Evolutionary conservation across 2,888 invertebrate species (phyloP), one percentile per base, ranked within the genome.

Genomic region (Synanthedon myopaeformis): DNA sequence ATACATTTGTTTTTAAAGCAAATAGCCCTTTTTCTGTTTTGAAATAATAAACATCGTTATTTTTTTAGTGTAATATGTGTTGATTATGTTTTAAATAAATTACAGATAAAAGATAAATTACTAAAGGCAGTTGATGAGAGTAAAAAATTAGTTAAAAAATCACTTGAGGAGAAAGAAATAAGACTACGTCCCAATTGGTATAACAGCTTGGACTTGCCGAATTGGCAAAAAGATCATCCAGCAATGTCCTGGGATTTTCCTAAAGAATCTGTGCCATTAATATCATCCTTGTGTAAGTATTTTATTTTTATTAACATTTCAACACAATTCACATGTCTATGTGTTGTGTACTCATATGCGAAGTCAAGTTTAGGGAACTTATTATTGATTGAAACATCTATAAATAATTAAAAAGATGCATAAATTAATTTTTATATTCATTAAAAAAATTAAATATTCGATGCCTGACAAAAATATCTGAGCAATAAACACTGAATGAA

Each of bases 181-280:
- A 84, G 76, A 55, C 60, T 77, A 10, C 68, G 78, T 1, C 83
- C 82, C 0, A 79, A 79, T 55, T 87, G 87, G 84, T 85, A 81
- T 56, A 81, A 70, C 57, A 80, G 75, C 53, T 65, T 87, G 53
- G 81, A 83, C 52, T 62, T 88, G 45, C 88, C 88, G 0, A 82
- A 76, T 59, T 88, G 87, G 86, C 79, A 82, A 59, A 83, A 82
- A 54, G 88, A 88, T 52, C 79, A 85, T 56, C 81, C 84, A 0
- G 79, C 82, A 13, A 83, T 86, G 78, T 88, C 88, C 5, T 88
- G 88, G 88, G 88, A 88, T 61, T 88, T 88, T 57, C 87, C 87
- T 42, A 88, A 86, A 58, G 88, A 88, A 51, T 65, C 76, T 51
- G 57, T 79, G 41, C 74, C 80, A 13, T 78, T 87, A 49, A 61